These are phyloP conservation scores for Callyntrura guangdongensis DNA, from an alignment of 2,888 invertebrate genomes.

Conservation along the genomic window DNA sequence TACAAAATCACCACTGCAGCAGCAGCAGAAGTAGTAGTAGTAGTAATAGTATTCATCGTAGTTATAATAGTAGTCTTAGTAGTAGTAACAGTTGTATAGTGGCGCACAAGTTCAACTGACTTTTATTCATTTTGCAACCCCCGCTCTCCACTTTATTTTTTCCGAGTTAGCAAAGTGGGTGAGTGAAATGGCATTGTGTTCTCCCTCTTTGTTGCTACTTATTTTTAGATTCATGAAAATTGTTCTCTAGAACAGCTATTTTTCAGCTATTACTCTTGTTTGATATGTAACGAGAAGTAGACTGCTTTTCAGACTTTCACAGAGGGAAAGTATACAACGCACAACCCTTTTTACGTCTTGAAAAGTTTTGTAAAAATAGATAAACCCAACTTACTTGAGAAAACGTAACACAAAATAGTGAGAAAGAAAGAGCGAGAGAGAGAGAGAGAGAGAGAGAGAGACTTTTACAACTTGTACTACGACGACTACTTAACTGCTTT, in stretches of 20 bases:
- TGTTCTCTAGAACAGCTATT: conserved; percentile 32
- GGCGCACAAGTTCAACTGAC: conserved; percentile 23
- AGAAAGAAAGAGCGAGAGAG: too few species aligned
- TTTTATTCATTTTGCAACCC: not conserved
- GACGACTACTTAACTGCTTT: too few species aligned
- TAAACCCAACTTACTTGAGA: too few species aligned
- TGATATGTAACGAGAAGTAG: not conserved
- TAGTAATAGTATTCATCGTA: not conserved
- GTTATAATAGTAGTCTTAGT: not conserved
- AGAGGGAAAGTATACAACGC: not conserved
- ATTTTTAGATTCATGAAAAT: conserved; percentile 21
- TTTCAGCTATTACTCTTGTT: conserved; percentile 7
- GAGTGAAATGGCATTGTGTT: conserved; percentile 24
- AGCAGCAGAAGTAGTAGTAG: not conserved
- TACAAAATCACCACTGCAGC: not conserved
- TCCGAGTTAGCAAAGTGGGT: conserved; percentile 6
- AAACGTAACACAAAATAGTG: too few species aligned
- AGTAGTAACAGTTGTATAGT: not conserved
- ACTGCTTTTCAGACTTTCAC: not conserved
- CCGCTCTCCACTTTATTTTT: conserved; percentile 11
- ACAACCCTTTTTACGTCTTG: not conserved
- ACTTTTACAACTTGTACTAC: too few species aligned
- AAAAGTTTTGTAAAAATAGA: too few species aligned
- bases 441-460: too few species aligned
- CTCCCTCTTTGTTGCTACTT: not conserved